These are phyloP conservation scores for Hyposoter dolosus DNA, from an alignment of 2,888 invertebrate genomes.

Conservation along the genomic window DNA sequence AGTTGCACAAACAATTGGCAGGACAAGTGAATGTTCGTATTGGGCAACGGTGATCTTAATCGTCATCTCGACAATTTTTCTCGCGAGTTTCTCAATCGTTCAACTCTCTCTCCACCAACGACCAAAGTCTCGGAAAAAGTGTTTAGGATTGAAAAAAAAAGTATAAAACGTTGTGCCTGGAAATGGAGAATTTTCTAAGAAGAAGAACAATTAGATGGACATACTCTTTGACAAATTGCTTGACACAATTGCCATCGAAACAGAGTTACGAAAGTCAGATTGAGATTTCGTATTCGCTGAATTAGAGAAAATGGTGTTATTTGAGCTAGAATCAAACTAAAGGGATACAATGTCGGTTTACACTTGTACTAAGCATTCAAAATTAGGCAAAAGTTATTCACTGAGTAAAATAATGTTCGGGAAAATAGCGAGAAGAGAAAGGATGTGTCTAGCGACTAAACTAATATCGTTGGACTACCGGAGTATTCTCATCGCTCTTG, in stretches of 20 bases:
- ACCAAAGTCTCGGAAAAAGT: too few species aligned
- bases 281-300: not conserved
- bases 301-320: not conserved
- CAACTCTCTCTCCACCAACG: too few species aligned
- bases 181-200: too few species aligned
- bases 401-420: conserved; percentile 6
- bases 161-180: too few species aligned
- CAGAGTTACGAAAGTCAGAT: not conserved
- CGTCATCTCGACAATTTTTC: too few species aligned
- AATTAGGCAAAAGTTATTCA: not conserved
- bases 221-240: too few species aligned
- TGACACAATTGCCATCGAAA: not conserved
- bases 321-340: not conserved
- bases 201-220: too few species aligned
- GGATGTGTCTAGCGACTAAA: conserved; percentile 31
- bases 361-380: not conserved
- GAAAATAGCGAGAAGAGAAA: conserved; percentile 5
- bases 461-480: conserved; percentile 39
- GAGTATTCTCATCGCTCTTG: conserved; percentile 38
- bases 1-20: not conserved
- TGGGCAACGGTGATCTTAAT: too few species aligned
- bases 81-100: too few species aligned
- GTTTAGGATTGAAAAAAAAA: too few species aligned
- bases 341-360: not conserved
- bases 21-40: not conserved